Percentiles rank a stretch among this genome's conserved stretches.
These are phyloP conservation scores for Neuroscelio doddi DNA, from an alignment of 2,888 invertebrate species.

Conservation along the genomic window DNA sequence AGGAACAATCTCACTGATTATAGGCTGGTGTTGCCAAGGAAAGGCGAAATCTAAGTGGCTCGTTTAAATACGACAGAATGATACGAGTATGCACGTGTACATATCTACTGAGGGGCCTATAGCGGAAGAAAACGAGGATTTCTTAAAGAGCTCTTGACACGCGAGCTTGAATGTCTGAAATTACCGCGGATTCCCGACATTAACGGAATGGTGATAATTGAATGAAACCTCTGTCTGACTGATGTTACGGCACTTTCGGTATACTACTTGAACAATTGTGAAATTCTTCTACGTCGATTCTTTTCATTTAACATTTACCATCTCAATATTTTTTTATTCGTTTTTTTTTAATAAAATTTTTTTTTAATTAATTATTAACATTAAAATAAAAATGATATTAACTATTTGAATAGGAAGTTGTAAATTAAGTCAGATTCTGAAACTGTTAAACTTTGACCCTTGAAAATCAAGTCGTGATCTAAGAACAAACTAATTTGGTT, in stretches of 20 bases:
- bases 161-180: slow-evolving; percentile 41
- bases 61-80: slow-evolving; percentile 25
- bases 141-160: slow-evolving; percentile 42
- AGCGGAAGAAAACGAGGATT: slow-evolving; percentile 35
- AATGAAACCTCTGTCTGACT: slow-evolving; percentile 29
- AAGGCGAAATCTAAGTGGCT: slow-evolving; percentile 35
- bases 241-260: slow-evolving; percentile 29
- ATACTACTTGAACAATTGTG: slow-evolving; percentile 7
- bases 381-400: too few relatives aligned
- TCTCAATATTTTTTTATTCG: too few relatives aligned
- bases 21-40: slow-evolving; percentile 31
- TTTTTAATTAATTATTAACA: background rate
- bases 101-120: too few relatives aligned
- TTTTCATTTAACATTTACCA: too few relatives aligned
- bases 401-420: too few relatives aligned
- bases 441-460: background rate
- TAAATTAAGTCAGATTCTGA: background rate
- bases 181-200: slow-evolving; percentile 36
- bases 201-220: slow-evolving; percentile 43
- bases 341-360: slow-evolving; percentile 3
- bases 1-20: slow-evolving; percentile 36
- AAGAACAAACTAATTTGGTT: too few relatives aligned
- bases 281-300: slow-evolving; percentile 21
- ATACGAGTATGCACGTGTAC: slow-evolving; percentile 32
- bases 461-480: background rate